Base-by-base conservation (phyloP, 2,797 vertebrate species). In the Dipus sagitta region DNA sequence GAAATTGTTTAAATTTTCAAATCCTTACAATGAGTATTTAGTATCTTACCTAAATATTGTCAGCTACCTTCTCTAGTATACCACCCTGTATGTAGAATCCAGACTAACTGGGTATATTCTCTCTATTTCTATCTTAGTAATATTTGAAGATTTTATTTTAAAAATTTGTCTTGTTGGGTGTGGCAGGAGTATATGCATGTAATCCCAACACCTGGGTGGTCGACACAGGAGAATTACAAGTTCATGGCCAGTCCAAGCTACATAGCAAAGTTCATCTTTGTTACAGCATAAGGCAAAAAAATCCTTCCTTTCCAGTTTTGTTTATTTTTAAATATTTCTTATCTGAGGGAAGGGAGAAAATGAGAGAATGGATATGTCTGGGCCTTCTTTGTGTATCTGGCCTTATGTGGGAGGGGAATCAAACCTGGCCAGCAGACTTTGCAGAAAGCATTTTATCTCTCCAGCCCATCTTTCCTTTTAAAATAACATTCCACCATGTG, bases 1-100 rank as follows among this genome's bases (percentile, higher is more conserved):
- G 23, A 67, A 90, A 77, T 90, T 79, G 52, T 77, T 68, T 4
- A 85, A 42, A 70, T 80, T 78, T 92, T 92, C 42, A 94, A 52
- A 7, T 68, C n/a, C 52, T 68, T 88, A 78, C 47, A 70, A 83
- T 81, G 24, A 86, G 8, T 89, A 10, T 92, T 87, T 68, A 81
- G 23, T 81, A 70, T 75, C 47, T 26, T 74, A 34, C 6, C 52
- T 54, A 54, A 54, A 54, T 54, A 54, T 5, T 77, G 15, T 64
- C 54, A 92, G 9, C 52, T 94, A 70, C 34, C 90, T 77, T 87
- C 76, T 34, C 20, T 80, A 2, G 1, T 38, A 34, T 78, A 67
- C 42, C 68, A 47, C 14, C 11, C 72, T 75, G 4, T 26, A 32
- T 85, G 24, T 86, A 12, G 89, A 92, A 74, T 78, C 47, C 26